Evolutionary conservation across 2,888 invertebrate species (phyloP).

Genomic region (Pyrrhosoma nymphula): DNA sequence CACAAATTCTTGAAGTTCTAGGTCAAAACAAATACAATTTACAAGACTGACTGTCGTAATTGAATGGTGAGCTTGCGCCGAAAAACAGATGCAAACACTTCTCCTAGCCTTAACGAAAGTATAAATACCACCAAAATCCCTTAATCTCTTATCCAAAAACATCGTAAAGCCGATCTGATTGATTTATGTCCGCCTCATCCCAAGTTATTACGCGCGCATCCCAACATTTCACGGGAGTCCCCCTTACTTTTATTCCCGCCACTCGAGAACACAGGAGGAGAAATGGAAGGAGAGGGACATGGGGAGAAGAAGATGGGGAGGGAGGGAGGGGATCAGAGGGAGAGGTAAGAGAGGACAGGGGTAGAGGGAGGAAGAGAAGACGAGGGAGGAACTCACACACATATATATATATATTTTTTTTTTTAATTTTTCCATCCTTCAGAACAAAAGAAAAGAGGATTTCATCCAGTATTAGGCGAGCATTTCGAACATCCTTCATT

Average conservation of each 20-base stretch:
- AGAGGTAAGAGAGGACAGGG: too few species aligned
- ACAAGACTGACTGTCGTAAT: neutral
- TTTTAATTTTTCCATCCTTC: conserved; percentile 51
- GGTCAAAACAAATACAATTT: too few species aligned
- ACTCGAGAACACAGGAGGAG: neutral
- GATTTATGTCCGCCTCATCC: conserved; percentile 51
- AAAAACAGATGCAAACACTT: conserved; percentile 1
- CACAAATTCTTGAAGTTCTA: too few species aligned
- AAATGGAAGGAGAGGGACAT: neutral
- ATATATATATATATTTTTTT: neutral
- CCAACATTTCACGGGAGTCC: conserved; percentile 30
- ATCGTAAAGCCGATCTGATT: conserved; percentile 38
- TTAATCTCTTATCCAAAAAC: conserved; percentile 44
- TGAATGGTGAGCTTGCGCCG: neutral
- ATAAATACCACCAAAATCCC: conserved; percentile 34
- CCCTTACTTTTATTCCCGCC: conserved; percentile 46
- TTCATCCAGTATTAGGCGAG: conserved; percentile 64
- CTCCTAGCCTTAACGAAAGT: conserved; percentile 26
- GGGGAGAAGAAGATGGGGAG: neutral
- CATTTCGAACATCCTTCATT: conserved; percentile 66
- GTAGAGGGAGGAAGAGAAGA: neutral
- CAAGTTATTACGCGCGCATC: conserved; percentile 55
- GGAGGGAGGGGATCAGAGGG: too few species aligned
- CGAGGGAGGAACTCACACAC: neutral
- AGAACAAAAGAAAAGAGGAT: conserved; percentile 66